Conservation (phyloP, 2,888 invertebrate genomes). For the Fragum whitleyi region DNA sequence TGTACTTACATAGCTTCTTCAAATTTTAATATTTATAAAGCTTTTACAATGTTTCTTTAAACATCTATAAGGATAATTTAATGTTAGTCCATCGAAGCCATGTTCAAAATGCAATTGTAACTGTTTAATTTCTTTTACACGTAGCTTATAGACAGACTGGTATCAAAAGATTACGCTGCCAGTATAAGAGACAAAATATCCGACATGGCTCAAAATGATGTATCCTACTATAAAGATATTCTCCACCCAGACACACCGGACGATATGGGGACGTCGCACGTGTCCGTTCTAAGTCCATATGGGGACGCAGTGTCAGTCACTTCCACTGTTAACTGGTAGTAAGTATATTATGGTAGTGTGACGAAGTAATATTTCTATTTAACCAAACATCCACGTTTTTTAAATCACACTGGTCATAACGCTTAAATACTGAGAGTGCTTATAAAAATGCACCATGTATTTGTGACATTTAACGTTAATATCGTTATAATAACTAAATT, state of each 20-base stretch:
- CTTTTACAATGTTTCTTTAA: too few relatives aligned
- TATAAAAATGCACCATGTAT: not conserved
- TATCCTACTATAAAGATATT: slow-evolving; percentile 75
- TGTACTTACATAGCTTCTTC: too few relatives aligned
- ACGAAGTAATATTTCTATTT: too few relatives aligned
- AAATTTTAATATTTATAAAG: too few relatives aligned
- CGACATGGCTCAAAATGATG: slow-evolving; percentile 71
- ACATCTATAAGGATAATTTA: too few relatives aligned
- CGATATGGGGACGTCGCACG: slow-evolving; percentile 81
- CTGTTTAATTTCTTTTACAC: too few relatives aligned
- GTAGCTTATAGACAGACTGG: slow-evolving; percentile 78
- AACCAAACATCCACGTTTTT: not conserved
- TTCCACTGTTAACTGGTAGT: slow-evolving; percentile 68
- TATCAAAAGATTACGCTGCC: slow-evolving; percentile 74
- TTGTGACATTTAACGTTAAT: not conserved
- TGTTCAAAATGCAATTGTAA: too few relatives aligned
- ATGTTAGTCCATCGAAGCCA: too few relatives aligned
- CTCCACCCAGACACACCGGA: slow-evolving; percentile 80
- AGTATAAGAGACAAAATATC: slow-evolving; percentile 72
- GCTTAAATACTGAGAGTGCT: not conserved
- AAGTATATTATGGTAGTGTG: slow-evolving; percentile 8
- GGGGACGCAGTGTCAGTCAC: slow-evolving; percentile 84
- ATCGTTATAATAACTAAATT: too few relatives aligned
- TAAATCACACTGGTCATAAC: not conserved
- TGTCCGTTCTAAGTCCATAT: slow-evolving; percentile 80